Percentiles rank a stretch among this genome's conserved stretches.
phyloP scores from a whole-genome alignment of 35 echinoderm and acorn worm species.

The Ophiothrix spiculata region DNA sequence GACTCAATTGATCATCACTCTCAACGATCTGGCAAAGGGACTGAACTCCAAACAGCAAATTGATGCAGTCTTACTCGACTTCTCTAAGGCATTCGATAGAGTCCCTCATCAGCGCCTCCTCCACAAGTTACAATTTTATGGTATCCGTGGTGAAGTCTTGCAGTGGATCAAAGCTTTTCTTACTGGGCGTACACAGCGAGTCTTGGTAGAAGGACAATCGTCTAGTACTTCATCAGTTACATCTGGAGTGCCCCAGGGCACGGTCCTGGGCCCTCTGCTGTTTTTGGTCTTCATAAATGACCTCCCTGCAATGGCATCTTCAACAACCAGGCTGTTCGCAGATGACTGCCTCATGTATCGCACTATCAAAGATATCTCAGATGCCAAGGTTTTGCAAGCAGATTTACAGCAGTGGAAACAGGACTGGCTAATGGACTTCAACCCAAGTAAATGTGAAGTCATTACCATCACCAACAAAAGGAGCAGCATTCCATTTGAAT shows the following conservation, averaged over 20 bases:
- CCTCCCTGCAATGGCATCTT: not conserved
- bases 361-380: not conserved
- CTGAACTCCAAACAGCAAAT: not conserved
- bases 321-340: constrained; percentile 20
- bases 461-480: constrained; percentile 13
- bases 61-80: too few relatives aligned
- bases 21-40: constrained; percentile 28
- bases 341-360: constrained; percentile 29
- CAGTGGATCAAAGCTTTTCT: constrained; percentile 41
- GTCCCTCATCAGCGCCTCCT: not conserved
- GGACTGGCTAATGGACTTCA: constrained; percentile 27
- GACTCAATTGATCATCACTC: constrained; percentile 2
- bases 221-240: constrained; percentile 3
- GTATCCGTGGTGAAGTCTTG: constrained; percentile 17
- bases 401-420: not conserved
- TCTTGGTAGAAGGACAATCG: constrained; percentile 26
- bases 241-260: constrained; percentile 31
- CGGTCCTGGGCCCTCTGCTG: too few relatives aligned
- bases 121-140: constrained; percentile 25
- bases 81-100: too few relatives aligned
- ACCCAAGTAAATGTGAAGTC: constrained; percentile 22
- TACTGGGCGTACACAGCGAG: not conserved
- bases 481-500: not conserved
- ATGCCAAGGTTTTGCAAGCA: not conserved
- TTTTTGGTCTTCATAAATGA: too few relatives aligned